Conservation (phyloP, 2,113 vertebrate species). For the Chitala chitala region DNA sequence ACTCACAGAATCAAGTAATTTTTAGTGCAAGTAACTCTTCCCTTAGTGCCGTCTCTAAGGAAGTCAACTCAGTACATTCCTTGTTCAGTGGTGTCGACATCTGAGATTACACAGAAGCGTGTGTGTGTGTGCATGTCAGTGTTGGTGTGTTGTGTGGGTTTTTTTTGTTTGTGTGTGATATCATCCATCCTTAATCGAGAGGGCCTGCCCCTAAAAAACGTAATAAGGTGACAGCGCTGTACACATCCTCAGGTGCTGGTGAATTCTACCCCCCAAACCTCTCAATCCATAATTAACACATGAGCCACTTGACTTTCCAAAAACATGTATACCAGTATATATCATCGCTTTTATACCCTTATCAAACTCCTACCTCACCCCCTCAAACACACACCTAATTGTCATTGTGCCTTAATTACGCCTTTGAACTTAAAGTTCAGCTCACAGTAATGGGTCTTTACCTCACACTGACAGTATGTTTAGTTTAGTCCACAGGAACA, state of each 20-base stretch:
- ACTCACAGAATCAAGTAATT: conserved; percentile 93
- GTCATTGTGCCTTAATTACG: background rate
- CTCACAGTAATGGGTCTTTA: background rate
- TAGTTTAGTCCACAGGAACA: conserved; percentile 55
- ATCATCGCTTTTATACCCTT: background rate
- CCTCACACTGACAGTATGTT: conserved; percentile 12
- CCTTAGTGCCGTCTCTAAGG: conserved; percentile 88
- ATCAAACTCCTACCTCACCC: background rate
- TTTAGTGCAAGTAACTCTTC: conserved; percentile 95
- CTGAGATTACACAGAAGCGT: conserved; percentile 30
- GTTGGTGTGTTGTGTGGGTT: too few relatives aligned
- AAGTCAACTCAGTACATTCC: conserved; percentile 85
- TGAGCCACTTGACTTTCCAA: too few relatives aligned
- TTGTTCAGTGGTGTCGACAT: conserved; percentile 86
- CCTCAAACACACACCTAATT: background rate
- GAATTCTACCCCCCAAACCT: conserved; percentile 66
- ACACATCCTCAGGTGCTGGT: conserved; percentile 73
- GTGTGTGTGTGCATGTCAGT: conserved; percentile 52
- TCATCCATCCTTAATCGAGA: conserved; percentile 58
- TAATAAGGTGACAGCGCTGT: conserved; percentile 78
- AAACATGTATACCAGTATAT: background rate
- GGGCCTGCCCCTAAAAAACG: conserved; percentile 84
- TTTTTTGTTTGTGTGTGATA: too few relatives aligned
- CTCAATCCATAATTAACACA: conserved; percentile 48
- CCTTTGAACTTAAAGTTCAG: background rate